These are phyloP conservation scores for Polydrusus cervinus DNA, from an alignment of 2,888 invertebrate genomes.

Conservation along the genomic window DNA sequence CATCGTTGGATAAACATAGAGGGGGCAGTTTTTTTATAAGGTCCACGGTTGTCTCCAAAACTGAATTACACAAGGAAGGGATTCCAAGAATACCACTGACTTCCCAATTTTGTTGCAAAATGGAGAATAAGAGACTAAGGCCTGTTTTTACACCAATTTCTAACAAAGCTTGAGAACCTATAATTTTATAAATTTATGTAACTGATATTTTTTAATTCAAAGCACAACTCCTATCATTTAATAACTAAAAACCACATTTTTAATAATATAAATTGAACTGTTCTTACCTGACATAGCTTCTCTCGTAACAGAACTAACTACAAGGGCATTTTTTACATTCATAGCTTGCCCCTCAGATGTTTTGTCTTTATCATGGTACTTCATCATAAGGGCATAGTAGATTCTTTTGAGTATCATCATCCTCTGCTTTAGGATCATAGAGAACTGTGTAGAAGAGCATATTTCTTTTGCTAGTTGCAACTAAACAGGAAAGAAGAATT, in stretches of 20 bases:
- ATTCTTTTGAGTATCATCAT: conserved; percentile 75
- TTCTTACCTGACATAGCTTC: conserved; percentile 57
- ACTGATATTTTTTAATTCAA: no score
- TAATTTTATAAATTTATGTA: background rate
- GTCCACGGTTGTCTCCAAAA: conserved; percentile 74
- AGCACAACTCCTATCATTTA: no score
- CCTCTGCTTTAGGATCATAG: conserved; percentile 73
- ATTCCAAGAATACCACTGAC: conserved; percentile 68
- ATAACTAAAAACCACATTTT: no score
- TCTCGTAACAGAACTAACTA: conserved; percentile 52
- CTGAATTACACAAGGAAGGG: conserved; percentile 75
- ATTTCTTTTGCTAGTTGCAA: conserved; percentile 74
- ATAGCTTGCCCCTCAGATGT: conserved; percentile 28
- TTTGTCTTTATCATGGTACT: conserved; percentile 73
- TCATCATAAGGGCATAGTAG: conserved; percentile 74
- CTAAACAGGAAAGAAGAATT: conserved; percentile 36
- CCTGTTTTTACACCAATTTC: conserved; percentile 78
- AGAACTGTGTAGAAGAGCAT: conserved; percentile 76
- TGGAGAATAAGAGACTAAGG: conserved; percentile 75
- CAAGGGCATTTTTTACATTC: conserved; percentile 49
- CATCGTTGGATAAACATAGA: conserved; percentile 76
- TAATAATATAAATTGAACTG: background rate
- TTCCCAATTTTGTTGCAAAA: conserved; percentile 77
- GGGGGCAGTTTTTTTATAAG: conserved; percentile 75
- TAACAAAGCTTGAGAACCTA: conserved; percentile 74